Conservation (phyloP, 1,140 invertebrate species). For the Pachyrhynchus sulphureomaculatus region DNA sequence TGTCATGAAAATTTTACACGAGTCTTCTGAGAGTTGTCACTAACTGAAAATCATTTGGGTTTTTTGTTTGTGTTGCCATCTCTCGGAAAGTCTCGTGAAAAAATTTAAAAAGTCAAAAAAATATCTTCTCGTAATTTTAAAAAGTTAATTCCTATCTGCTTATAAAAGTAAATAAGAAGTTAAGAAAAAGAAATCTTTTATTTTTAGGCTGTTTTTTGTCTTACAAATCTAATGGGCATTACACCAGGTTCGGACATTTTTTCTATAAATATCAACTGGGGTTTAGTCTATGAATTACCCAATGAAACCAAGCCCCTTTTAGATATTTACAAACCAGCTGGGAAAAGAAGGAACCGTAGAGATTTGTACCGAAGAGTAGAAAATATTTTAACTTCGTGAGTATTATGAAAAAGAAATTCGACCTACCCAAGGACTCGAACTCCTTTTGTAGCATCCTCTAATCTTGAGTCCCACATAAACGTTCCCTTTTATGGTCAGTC, state of each 20-base stretch:
- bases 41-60: not conserved
- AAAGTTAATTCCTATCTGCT: too few relatives aligned
- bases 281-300: slow-evolving; percentile 73
- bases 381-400: slow-evolving; percentile 69
- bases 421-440: too few relatives aligned
- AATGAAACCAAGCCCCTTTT: slow-evolving; percentile 59
- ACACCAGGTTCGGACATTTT: slow-evolving; percentile 58
- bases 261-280: slow-evolving; percentile 73
- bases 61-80: not conserved
- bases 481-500: too few relatives aligned
- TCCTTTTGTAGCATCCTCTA: too few relatives aligned
- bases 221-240: slow-evolving; percentile 35
- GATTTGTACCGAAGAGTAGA: slow-evolving; percentile 69
- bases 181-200: not conserved
- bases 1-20: too few relatives aligned
- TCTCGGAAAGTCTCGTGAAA: too few relatives aligned
- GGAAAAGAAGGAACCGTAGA: slow-evolving; percentile 57
- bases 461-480: too few relatives aligned
- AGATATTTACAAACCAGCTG: slow-evolving; percentile 46
- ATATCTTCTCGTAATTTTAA: too few relatives aligned
- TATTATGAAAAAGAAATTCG: slow-evolving; percentile 43
- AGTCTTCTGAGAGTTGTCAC: too few relatives aligned
- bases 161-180: not conserved
- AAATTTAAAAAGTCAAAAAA: too few relatives aligned
- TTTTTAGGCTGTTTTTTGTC: slow-evolving; percentile 37